phyloP scores from a whole-genome alignment of 2,888 invertebrate genomes.

The Scaptomyza cyrtandrae region DNA sequence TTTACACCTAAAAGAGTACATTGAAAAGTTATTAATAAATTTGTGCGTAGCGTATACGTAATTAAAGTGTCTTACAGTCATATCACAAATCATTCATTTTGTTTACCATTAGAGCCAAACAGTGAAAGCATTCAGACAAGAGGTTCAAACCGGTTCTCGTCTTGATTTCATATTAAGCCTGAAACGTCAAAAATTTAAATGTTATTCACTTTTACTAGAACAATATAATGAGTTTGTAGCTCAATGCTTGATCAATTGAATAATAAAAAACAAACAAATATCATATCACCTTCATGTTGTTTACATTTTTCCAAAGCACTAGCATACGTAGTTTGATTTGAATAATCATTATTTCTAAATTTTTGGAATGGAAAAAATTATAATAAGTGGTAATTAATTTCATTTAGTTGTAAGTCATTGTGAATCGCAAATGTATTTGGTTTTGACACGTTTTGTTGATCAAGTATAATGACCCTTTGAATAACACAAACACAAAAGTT shows the following conservation, averaged over 20 bases:
- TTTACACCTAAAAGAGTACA: background rate
- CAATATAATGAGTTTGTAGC: too few species aligned
- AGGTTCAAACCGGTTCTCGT: background rate
- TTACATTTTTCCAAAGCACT: background rate
- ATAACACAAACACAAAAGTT: too few species aligned
- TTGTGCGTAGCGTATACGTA: background rate
- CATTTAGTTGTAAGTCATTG: background rate
- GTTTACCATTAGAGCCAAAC: background rate
- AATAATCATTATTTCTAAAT: background rate
- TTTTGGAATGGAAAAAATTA: background rate
- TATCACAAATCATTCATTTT: background rate
- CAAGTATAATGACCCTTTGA: slow-evolving; percentile 20
- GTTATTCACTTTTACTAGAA: too few species aligned
- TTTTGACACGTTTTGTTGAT: background rate
- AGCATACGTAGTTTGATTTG: background rate
- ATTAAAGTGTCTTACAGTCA: background rate
- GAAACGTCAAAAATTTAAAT: background rate
- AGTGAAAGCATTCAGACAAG: background rate
- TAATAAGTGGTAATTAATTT: background rate
- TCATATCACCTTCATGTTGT: too few species aligned
- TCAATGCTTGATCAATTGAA: background rate
- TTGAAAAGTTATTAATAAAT: background rate
- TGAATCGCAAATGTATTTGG: background rate
- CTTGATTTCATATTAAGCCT: background rate
- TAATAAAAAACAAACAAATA: too few species aligned